These are phyloP conservation scores for Garrulus glandarius DNA, from an alignment of 2,797 vertebrate genomes.

Conservation along the genomic window DNA sequence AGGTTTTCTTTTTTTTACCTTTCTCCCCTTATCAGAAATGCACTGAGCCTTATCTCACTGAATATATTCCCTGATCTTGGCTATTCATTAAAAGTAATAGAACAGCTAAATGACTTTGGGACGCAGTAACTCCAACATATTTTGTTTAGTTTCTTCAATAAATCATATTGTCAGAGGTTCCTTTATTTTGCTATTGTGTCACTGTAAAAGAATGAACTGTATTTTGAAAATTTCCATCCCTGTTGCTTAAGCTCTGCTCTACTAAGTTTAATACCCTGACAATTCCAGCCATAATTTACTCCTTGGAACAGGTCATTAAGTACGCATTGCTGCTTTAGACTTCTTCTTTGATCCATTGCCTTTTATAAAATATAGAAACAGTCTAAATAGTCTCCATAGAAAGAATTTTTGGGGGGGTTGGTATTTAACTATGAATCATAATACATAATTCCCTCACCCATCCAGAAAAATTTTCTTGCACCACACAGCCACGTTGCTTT, in stretches of 20 bases:
- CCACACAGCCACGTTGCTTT: not conserved
- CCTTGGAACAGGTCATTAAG: constrained; percentile 62
- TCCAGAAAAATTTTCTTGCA: constrained; percentile 2
- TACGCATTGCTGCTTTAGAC: constrained; percentile 9
- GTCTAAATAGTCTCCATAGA: constrained; percentile 38
- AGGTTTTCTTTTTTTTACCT: constrained; percentile 45
- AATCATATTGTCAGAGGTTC: constrained; percentile 73
- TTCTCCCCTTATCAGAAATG: constrained; percentile 61
- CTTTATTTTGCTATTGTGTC: constrained; percentile 67
- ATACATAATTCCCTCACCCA: constrained; percentile 27
- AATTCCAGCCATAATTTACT: constrained; percentile 68
- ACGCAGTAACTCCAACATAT: constrained; percentile 47
- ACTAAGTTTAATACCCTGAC: constrained; percentile 57
- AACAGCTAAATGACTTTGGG: constrained; percentile 74
- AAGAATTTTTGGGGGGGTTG: constrained; percentile 28
- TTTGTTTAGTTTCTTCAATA: constrained; percentile 70
- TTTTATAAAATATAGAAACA: constrained; percentile 48
- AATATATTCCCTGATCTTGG: constrained; percentile 61
- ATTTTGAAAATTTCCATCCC: constrained; percentile 56
- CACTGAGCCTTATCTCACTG: constrained; percentile 54
- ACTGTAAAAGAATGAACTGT: constrained; percentile 59
- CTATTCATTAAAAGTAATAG: constrained; percentile 77
- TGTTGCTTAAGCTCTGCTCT: constrained; percentile 51
- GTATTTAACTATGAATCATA: constrained; percentile 48
- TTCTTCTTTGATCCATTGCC: constrained; percentile 49